These are phyloP conservation scores for Sarotherodon lohbergeri DNA, from an alignment of 2,113 vertebrate species.

Conservation along the genomic window DNA sequence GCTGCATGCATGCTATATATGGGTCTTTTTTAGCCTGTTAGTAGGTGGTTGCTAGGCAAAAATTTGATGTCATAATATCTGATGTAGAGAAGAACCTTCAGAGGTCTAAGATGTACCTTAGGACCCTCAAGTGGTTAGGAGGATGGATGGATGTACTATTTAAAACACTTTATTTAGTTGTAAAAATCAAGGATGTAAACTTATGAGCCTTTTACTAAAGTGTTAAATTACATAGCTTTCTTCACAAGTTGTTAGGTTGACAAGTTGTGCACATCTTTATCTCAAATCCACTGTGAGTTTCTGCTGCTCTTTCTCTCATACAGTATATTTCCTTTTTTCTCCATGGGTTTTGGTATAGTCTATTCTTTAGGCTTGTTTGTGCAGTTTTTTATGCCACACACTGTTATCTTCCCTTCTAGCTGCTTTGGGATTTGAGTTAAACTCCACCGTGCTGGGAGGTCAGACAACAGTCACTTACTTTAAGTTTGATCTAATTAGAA, in stretches of 20 bases:
- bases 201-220: background rate
- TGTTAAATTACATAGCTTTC: background rate
- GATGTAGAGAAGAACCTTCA: background rate
- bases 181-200: background rate
- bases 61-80: background rate
- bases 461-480: slow-evolving; percentile 16
- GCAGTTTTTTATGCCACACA: background rate
- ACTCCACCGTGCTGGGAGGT: background rate
- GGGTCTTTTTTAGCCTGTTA: background rate
- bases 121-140: background rate
- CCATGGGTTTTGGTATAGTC: background rate
- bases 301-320: background rate
- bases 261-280: background rate
- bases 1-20: background rate
- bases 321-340: background rate
- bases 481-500: slow-evolving; percentile 36
- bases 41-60: background rate
- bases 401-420: background rate
- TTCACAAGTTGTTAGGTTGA: background rate
- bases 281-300: background rate
- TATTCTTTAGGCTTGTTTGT: background rate
- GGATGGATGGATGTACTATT: background rate
- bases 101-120: background rate
- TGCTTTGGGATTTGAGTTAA: slow-evolving; percentile 16
- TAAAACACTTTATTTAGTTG: background rate